Percentiles rank a stretch among this genome's conserved stretches.
phyloP scores from a whole-genome alignment of 2,113 vertebrate genomes.

The Python bivittatus region DNA sequence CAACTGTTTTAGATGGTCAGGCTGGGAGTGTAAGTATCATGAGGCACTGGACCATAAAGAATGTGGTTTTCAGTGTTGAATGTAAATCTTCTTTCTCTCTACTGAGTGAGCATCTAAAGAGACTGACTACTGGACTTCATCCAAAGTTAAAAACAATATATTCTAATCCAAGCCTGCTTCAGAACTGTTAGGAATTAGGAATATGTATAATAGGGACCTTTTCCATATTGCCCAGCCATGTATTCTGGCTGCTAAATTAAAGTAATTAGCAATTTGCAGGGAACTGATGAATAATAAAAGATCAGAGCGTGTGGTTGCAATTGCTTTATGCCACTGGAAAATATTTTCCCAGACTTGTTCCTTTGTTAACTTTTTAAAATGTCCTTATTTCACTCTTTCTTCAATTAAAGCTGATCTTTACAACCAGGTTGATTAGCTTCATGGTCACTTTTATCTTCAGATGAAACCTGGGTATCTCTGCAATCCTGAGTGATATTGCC shows the following conservation, averaged over 20 bases:
- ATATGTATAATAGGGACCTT: not conserved
- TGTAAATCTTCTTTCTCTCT: not conserved
- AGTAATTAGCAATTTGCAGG: not conserved
- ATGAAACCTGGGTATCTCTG: not conserved
- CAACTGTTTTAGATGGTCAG: not conserved
- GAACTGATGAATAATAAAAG: not conserved
- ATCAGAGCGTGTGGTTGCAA: not conserved
- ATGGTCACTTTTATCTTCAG: not conserved
- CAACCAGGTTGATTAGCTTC: not conserved
- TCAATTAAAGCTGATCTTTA: not conserved
- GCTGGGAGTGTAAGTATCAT: not conserved
- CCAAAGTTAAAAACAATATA: not conserved
- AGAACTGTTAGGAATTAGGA: not conserved
- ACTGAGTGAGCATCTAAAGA: no score
- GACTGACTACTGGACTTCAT: not conserved
- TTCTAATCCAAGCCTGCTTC: not conserved
- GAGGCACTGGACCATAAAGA: not conserved
- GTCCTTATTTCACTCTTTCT: not conserved
- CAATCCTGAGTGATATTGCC: not conserved
- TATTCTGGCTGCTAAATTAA: not conserved
- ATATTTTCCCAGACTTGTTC: not conserved
- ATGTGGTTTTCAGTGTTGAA: not conserved
- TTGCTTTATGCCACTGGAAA: not conserved
- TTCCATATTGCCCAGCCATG: not conserved
- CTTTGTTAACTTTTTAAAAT: not conserved